Evolutionary conservation across 2,113 vertebrate species (phyloP), one percentile per base, ranked within the genome.

Genomic region (Herpetotheres cachinnans): DNA sequence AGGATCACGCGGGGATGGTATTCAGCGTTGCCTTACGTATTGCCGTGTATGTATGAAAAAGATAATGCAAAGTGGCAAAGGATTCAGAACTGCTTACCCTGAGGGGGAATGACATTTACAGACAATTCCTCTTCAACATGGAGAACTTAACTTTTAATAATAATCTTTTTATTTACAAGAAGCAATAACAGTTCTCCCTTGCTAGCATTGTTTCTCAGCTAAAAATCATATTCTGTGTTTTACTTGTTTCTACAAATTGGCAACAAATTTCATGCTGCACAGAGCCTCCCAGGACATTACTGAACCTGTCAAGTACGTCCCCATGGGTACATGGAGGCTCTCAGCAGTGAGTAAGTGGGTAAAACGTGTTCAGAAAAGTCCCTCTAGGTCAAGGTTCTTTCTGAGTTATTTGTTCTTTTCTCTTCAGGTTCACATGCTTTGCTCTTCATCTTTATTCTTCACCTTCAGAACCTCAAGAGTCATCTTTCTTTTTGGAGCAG

Each of bases 1-100:
- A 36, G 2, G 0, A 34, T 27, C 6, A 5, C 40, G 6, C 8
- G 42, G 47, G 44, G 22, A 82, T n/a, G 34, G 17, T 16, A 17
- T 76, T 82, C 0, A 1, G 66, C 86, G 67, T 4, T 27, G 52
- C n/a, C 1, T 2, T 11, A 4, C 7, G n/a, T 29, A 17, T 50
- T 1, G 0, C 8, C 0, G 0, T 71, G 55, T 15, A 15, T 21
- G 38, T 22, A 16, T 16, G 36, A 49, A 82, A 88, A 85, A 24
- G 44, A 29, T 27, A 42, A 59, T 5, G 20, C 11, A 40, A 63
- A 67, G 21, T 8, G 12, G n/a, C 47, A 63, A 82, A 82, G 54
- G 52, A 38, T 72, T 76, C 72, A 63, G 38, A 82, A 76, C n/a
- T 44, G 49, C 40, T 90, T 56, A 38, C 67, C 40, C 20, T 7